Evolutionary conservation across 2,888 invertebrate species (phyloP), one percentile per base, ranked within the genome.

Genomic region (Matsumyia berberina): DNA sequence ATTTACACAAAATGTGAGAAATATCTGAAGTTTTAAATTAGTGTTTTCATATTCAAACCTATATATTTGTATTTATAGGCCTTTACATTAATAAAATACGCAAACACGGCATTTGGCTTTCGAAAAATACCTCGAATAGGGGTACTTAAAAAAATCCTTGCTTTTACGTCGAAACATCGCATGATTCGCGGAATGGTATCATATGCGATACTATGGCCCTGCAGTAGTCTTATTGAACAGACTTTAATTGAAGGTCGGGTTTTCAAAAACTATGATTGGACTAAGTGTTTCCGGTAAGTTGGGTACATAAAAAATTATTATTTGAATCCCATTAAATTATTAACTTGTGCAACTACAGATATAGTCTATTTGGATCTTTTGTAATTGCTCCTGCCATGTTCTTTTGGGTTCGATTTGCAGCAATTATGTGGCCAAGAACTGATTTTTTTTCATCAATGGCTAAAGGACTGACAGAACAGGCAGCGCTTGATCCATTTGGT

Each of bases 331-430:
- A n/a, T 31, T 19, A 12, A 7, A 11, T 44, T 42, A 29, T 33
- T 64, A 7, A 62, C 24, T 29, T 49, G 0, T 42, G 33, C 19
- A 42, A 17, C 17, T 17, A 6, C 7, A 88, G 94, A 87, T 94
- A 94, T 88, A 92, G 94, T 88, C 86, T 94, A 39, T 94, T 93
- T 88, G 94, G 94, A 24, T 92, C 93, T 8, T 91, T 93, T 49
- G 93, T 93, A 87, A 93, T 93, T 12, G 94, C 94, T 5, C 94
- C 94, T 1, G 93, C 94, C 0, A 88, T 94, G 0, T 94, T 93
- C 87, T 91, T 92, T 12, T 94, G 94, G 94, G 91, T 95, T 53
- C 92, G 92, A 88, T 89, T 94, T 55, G 93, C 94, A 11, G 92
- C 93, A 33, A 90, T 90, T 7, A 87, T 88, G 87, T 88, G 88